Percentiles rank a stretch among this genome's conserved stretches.
Evolutionary conservation across 2,888 invertebrate genomes (phyloP).

Genomic region (Melikaiella ostensackeni): DNA sequence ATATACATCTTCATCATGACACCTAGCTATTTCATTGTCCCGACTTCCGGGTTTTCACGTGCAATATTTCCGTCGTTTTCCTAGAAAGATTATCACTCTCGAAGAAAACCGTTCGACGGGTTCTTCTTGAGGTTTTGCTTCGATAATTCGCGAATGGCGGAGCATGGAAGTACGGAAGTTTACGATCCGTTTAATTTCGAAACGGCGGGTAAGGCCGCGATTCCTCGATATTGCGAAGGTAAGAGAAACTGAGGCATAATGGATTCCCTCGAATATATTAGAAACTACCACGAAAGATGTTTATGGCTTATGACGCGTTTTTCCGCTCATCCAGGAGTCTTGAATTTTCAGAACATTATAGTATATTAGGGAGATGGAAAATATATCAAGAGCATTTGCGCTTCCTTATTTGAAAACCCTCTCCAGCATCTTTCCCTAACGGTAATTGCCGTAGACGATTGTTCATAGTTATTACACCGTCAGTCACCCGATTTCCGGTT

Average conservation of each 20-base stretch:
- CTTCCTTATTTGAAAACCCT: neutral
- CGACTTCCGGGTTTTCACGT: neutral
- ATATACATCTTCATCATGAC: neutral
- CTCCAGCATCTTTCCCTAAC: neutral
- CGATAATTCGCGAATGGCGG: constrained; percentile 18
- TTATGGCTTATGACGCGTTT: constrained; percentile 18
- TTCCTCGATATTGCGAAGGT: constrained; percentile 13
- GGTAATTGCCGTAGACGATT: neutral
- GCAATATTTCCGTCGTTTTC: neutral
- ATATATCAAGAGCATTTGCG: neutral
- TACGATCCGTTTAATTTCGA: constrained; percentile 53
- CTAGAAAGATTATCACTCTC: neutral
- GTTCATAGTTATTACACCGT: neutral
- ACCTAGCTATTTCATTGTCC: neutral
- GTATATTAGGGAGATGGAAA: neutral
- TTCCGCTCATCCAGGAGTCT: constrained; percentile 14
- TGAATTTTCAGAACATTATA: neutral
- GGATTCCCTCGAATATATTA: constrained; percentile 50
- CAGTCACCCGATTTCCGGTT: neutral
- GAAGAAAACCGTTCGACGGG: neutral
- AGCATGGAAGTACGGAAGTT: constrained; percentile 49
- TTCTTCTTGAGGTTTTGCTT: constrained; percentile 41
- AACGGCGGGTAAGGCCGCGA: constrained; percentile 22
- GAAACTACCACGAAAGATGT: constrained; percentile 9
- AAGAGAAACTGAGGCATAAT: constrained; percentile 43